phyloP scores from a whole-genome alignment of 2,888 invertebrate species.

The Falcaria lacertinaria region DNA sequence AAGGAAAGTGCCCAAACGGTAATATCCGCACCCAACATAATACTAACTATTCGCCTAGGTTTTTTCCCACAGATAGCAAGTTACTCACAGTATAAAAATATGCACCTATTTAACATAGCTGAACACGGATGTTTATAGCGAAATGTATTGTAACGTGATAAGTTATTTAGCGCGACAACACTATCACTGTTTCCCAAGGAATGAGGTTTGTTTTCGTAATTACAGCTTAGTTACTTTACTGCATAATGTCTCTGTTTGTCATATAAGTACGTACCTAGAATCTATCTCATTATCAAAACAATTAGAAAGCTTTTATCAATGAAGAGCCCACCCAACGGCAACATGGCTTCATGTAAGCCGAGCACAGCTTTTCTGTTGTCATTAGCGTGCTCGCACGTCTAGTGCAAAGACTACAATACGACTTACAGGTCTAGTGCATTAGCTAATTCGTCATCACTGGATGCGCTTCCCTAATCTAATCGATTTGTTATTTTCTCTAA shows the following conservation, averaged over 20 bases:
- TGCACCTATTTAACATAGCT: no score
- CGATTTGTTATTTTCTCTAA: conserved; percentile 26
- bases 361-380: conserved; percentile 46
- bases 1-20: conserved; percentile 7
- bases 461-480: conserved; percentile 40
- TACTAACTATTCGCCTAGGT: background rate
- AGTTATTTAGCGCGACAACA: no score
- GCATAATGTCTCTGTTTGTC: no score
- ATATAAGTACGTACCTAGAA: no score
- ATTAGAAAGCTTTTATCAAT: no score
- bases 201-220: no score
- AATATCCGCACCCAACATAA: conserved; percentile 8
- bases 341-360: conserved; percentile 48
- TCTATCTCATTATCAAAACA: no score
- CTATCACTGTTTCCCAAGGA: no score
- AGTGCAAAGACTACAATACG: no score
- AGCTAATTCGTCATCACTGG: conserved; percentile 66
- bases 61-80: background rate
- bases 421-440: conserved; percentile 68
- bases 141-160: no score
- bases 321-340: background rate
- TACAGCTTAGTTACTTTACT: no score
- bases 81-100: no score
- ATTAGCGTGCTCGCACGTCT: conserved; percentile 70
- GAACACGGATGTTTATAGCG: background rate